Evolutionary conservation across 2,888 invertebrate species (phyloP), one percentile per base, ranked within the genome.

Genomic region (Lepidonotus clava): DNA sequence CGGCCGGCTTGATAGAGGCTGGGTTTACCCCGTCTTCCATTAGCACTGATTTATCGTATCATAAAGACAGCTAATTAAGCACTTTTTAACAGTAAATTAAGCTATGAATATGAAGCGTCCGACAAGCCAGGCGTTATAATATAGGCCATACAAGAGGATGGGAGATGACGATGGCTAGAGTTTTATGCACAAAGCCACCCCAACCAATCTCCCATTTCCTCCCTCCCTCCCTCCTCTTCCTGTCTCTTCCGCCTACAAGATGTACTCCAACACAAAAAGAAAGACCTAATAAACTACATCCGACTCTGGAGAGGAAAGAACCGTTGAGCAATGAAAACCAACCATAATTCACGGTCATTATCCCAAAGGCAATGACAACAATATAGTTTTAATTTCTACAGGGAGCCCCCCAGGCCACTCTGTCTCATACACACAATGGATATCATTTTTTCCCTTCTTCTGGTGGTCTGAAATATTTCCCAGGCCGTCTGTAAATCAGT

Each of bases 21-120:
- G 1, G 28, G 61, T 1, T 61, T 61, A 28, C 24, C 76, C 14
- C 40, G 24, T 76, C 76, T 36, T 76, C 40, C 76, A 76, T 76
- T 76, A 76, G 38, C 36, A 24, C 38, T 36, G 40, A 76, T 76
- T 76, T 76, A 76, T 76, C n/a, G 76, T 38, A 8, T 34, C 76
- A 76, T 40, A 76, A 76, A 76, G 76, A 76, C 76, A 76, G 76
- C 76, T 76, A 76, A 76, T 76, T 76, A 76, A 21, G n/a, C 18
- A 76, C 76, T 76, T 76, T 76, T 76, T 76, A 40, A 36, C 38
- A 40, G 38, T 76, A 40, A 38, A 76, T 76, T 76, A 76, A 76
- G 76, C 38, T 76, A 76, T 76, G 76, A 76, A 40, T 76, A 76
- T 76, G 40, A 76, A 36, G 76, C 76, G 28, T 28, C 61, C 24